Percentiles rank a stretch among this genome's conserved stretches.
phyloP scores from a whole-genome alignment of 1,140 invertebrate genomes.

The Sitobion miscanthi region DNA sequence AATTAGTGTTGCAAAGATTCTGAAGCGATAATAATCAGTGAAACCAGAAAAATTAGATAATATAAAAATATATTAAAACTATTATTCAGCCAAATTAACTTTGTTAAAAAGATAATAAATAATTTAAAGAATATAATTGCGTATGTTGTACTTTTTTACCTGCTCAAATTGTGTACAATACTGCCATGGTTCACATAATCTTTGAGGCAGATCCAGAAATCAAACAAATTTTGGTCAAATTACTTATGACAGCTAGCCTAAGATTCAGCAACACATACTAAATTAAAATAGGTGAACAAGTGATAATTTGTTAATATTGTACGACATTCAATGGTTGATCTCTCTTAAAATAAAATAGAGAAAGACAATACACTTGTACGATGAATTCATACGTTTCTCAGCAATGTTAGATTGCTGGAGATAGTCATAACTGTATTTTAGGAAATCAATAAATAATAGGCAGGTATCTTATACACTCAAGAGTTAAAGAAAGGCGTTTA shows the following conservation, averaged over 20 bases:
- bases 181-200: background rate
- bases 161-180: background rate
- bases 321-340: background rate
- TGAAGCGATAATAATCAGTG: background rate
- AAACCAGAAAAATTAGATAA: background rate
- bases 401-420: background rate
- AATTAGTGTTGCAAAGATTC: background rate
- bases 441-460: background rate
- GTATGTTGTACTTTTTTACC: background rate
- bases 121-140: background rate
- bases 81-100: background rate
- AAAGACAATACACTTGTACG: background rate
- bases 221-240: background rate
- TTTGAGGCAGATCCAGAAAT: background rate
- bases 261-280: background rate
- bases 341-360: background rate
- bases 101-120: background rate
- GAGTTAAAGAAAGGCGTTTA: background rate
- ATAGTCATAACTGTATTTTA: background rate
- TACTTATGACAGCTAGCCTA: background rate
- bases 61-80: background rate
- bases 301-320: background rate
- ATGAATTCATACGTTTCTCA: background rate
- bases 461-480: background rate
- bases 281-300: background rate